A percentile compares a stretch with the other conserved stretches of the same genome.
phyloP scores from a whole-genome alignment of 2,113 vertebrate species.

The Nannobrachium achirus region DNA sequence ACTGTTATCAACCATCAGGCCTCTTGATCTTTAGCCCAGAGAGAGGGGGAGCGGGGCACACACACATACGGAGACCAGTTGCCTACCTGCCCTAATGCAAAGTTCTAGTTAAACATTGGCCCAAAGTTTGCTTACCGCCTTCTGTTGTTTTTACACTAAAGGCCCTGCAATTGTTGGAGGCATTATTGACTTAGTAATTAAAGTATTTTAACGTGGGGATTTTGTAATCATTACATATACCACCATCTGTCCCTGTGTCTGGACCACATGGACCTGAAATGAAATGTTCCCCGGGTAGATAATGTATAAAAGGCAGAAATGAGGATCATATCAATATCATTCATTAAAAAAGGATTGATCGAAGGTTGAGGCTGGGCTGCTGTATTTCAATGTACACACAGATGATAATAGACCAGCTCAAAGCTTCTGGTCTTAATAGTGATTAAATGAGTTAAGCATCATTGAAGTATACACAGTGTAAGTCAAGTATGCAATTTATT shows the following conservation, averaged over 20 bases:
- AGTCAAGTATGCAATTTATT: too few species aligned
- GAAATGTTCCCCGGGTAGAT: conserved; percentile 76
- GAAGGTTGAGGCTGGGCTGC: conserved; percentile 23
- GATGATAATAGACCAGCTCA: too few species aligned
- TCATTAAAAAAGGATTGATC: conserved; percentile 27
- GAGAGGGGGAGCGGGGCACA: background rate
- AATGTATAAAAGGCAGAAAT: conserved; percentile 63
- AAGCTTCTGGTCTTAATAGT: too few species aligned
- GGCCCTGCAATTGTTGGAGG: conserved; percentile 89
- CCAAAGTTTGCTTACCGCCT: conserved; percentile 92
- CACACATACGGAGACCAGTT: conserved; percentile 69
- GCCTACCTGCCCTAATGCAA: conserved; percentile 85
- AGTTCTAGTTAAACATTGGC: conserved; percentile 99
- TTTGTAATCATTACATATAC: conserved; percentile 96
- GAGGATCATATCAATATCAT: conserved; percentile 41
- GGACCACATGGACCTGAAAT: conserved; percentile 62
- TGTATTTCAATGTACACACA: background rate
- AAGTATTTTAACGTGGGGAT: conserved; percentile 98
- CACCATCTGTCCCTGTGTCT: conserved; percentile 91
- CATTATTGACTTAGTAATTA: conserved; percentile 99
- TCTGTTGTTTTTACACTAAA: conserved; percentile 99
- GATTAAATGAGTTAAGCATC: too few species aligned
- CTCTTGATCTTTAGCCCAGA: conserved; percentile 77
- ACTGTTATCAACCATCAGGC: conserved; percentile 39
- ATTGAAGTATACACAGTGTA: too few species aligned